Conservation (phyloP, 2,113 vertebrate genomes). For the Chloebia gouldiae region DNA sequence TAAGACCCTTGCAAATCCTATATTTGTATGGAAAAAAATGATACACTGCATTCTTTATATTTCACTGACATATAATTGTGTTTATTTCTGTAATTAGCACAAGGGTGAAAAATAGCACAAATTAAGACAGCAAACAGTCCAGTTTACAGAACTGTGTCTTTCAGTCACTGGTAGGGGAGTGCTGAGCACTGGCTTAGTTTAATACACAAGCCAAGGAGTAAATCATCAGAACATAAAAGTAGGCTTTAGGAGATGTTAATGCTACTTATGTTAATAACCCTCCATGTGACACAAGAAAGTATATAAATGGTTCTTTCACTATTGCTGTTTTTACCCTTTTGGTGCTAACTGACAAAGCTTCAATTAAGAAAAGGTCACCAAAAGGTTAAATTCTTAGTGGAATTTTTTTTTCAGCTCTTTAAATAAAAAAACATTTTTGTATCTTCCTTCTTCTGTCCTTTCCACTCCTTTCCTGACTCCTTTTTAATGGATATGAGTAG, state of each 20-base stretch:
- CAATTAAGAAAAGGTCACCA: not conserved
- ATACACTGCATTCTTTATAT: not conserved
- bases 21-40: not conserved
- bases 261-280: not conserved
- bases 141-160: not conserved
- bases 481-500: not conserved
- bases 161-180: not conserved
- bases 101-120: not conserved
- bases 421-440: not conserved
- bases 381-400: not conserved
- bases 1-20: not conserved
- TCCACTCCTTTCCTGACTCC: rapidly evolving
- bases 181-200: not conserved
- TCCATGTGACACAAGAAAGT: not conserved
- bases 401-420: not conserved
- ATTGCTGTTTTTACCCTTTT: not conserved
- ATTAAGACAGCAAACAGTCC: not conserved
- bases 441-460: not conserved
- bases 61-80: not conserved
- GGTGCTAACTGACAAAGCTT: not conserved
- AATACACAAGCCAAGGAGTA: not conserved
- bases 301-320: not conserved
- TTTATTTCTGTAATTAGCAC: not conserved
- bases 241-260: not conserved
- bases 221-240: not conserved